A percentile compares a stretch with the other conserved stretches of the same genome.
Conservation (phyloP, 2,113 vertebrate species). For the Pyxicephalus adspersus region DNA sequence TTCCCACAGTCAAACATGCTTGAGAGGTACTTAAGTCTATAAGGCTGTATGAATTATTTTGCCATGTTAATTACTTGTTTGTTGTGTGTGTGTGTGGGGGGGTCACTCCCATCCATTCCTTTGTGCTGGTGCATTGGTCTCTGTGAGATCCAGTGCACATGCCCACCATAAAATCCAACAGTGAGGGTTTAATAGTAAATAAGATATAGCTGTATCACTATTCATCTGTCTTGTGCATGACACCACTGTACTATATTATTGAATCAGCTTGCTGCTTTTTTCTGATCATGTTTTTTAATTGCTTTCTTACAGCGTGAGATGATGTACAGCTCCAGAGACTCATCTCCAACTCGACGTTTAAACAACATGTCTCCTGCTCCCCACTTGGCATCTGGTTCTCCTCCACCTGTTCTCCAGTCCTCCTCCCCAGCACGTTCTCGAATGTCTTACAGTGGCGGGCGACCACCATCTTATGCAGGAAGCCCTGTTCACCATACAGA, state of each 20-base stretch:
- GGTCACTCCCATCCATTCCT: too few species aligned
- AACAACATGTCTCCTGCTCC: slow-evolving; percentile 83
- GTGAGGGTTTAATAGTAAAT: too few species aligned
- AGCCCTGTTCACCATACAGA: slow-evolving; percentile 79
- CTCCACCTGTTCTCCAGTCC: slow-evolving; percentile 67
- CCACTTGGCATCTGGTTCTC: slow-evolving; percentile 72
- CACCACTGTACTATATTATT: neutral
- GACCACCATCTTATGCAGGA: slow-evolving; percentile 89
- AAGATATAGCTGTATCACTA: too few species aligned
- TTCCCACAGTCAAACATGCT: too few species aligned
- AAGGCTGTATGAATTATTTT: too few species aligned
- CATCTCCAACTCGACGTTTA: slow-evolving; percentile 92
- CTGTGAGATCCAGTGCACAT: too few species aligned
- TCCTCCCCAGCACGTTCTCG: slow-evolving; percentile 91
- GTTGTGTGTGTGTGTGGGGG: too few species aligned
- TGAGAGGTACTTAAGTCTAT: too few species aligned
- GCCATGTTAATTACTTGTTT: too few species aligned
- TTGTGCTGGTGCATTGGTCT: too few species aligned
- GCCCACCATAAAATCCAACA: too few species aligned
- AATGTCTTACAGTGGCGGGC: slow-evolving; percentile 89
- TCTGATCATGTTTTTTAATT: neutral
- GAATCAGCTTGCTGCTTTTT: neutral
- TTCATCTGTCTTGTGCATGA: neutral
- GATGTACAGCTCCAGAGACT: slow-evolving; percentile 94
- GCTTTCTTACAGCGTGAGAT: slow-evolving; percentile 85